Percentiles rank a stretch among this genome's conserved stretches.
Conservation (phyloP, 1,140 invertebrate species). For the Pectinophora gossypiella region DNA sequence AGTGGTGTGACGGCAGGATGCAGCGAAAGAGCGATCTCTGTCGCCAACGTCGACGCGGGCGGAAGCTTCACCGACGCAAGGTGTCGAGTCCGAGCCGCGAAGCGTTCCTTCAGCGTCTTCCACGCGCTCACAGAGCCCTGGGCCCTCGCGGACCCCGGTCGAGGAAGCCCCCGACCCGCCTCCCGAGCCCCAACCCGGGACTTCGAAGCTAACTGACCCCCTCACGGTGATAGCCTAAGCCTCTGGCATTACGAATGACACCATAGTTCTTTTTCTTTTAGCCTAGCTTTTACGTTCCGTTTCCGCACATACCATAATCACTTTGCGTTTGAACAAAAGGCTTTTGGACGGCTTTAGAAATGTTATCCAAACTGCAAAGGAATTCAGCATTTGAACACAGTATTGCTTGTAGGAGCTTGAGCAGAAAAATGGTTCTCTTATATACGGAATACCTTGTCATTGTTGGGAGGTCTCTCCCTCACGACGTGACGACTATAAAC, state of each 20-base stretch:
- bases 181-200: constrained; percentile 46
- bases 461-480: too few relatives aligned
- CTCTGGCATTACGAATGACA: constrained; percentile 71
- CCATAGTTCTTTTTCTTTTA: constrained; percentile 66
- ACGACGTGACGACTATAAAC: too few relatives aligned
- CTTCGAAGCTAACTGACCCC: constrained; percentile 44
- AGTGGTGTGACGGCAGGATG: neutral
- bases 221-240: constrained; percentile 67
- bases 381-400: constrained; percentile 70
- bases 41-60: neutral
- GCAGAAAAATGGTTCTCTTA: too few relatives aligned
- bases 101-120: neutral
- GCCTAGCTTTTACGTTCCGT: constrained; percentile 53
- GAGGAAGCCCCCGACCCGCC: constrained; percentile 25
- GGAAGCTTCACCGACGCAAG: neutral
- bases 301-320: constrained; percentile 46
- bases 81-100: neutral
- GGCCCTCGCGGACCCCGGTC: constrained; percentile 27
- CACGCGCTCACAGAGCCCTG: constrained; percentile 29
- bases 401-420: constrained; percentile 18
- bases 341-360: constrained; percentile 33
- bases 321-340: constrained; percentile 25
- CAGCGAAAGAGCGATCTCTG: neutral
- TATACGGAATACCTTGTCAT: too few relatives aligned
- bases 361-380: constrained; percentile 49